These are phyloP conservation scores for Tipula vernalis DNA, from an alignment of 2,888 invertebrate species.

Conservation along the genomic window DNA sequence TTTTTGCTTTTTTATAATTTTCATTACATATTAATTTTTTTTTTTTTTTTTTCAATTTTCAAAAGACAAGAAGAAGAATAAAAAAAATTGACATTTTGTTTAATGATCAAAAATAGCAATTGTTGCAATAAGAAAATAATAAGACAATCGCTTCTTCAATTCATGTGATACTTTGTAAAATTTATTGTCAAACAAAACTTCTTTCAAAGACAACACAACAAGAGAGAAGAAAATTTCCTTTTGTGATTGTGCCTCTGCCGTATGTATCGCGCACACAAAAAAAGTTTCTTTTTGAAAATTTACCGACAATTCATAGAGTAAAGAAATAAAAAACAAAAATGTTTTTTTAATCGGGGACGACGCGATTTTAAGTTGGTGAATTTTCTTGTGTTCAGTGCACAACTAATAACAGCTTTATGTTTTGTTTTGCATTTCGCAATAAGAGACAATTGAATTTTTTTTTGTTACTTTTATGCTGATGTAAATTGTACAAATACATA, in stretches of 20 bases:
- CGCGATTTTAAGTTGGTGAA: not conserved
- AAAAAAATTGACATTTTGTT: not conserved
- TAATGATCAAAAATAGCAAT: constrained; percentile 4
- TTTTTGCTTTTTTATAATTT: not conserved
- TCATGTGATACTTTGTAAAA: constrained; percentile 4
- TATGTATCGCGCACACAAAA: not conserved
- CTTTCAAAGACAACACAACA: not conserved
- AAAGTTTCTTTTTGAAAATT: not conserved
- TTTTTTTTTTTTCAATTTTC: not conserved
- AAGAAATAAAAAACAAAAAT: not conserved
- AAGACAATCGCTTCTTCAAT: constrained; percentile 4
- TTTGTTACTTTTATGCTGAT: not conserved
- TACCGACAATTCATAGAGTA: not conserved
- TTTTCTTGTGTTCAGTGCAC: not conserved
- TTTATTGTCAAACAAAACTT: constrained; percentile 4
- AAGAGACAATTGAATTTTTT: not conserved
- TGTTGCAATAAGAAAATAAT: not conserved
- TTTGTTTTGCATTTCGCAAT: not conserved
- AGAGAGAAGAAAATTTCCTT: not conserved
- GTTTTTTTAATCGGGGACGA: not conserved
- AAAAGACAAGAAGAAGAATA: not conserved
- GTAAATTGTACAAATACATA: not conserved
- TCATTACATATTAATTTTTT: not conserved
- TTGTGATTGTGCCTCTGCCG: not conserved
- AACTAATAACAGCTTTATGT: not conserved